These are phyloP conservation scores for Sarcophilus harrisii DNA, from an alignment of 2,797 vertebrate genomes.

Conservation along the genomic window DNA sequence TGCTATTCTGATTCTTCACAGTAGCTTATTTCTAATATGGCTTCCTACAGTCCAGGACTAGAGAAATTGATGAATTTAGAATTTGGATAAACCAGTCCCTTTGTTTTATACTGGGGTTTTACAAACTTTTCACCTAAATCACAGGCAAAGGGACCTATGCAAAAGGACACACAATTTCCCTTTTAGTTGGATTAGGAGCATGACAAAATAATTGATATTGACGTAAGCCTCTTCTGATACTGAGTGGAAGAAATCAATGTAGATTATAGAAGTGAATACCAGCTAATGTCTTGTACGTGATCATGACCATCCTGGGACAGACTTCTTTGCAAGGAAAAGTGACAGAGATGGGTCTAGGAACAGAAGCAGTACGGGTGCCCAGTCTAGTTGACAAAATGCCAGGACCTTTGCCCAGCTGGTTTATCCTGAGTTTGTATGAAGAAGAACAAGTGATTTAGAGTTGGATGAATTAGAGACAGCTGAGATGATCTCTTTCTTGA, in stretches of 20 bases:
- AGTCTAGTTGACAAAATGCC: neutral
- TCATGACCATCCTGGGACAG: neutral
- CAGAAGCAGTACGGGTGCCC: accelerated
- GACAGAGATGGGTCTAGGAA: neutral
- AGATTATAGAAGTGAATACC: neutral
- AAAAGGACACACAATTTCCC: neutral
- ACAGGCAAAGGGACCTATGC: neutral
- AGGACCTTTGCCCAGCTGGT: neutral
- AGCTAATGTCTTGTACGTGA: neutral
- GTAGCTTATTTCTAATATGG: neutral
- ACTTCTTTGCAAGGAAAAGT: neutral
- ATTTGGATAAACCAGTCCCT: neutral
- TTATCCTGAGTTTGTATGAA: neutral
- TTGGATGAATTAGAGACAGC: neutral
- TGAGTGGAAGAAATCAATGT: neutral
- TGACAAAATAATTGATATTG: neutral
- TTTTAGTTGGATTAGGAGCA: neutral
- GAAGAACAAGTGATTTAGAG: neutral
- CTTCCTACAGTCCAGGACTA: neutral
- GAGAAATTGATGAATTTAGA: neutral
- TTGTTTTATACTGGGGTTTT: neutral
- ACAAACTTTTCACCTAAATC: neutral
- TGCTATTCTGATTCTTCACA: neutral
- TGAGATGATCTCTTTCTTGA: neutral
- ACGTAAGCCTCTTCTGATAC: neutral